A percentile compares a stretch with the other conserved stretches of the same genome.
Evolutionary conservation across 2,797 vertebrate genomes (phyloP).

Genomic region (Anniella stebbinsi): DNA sequence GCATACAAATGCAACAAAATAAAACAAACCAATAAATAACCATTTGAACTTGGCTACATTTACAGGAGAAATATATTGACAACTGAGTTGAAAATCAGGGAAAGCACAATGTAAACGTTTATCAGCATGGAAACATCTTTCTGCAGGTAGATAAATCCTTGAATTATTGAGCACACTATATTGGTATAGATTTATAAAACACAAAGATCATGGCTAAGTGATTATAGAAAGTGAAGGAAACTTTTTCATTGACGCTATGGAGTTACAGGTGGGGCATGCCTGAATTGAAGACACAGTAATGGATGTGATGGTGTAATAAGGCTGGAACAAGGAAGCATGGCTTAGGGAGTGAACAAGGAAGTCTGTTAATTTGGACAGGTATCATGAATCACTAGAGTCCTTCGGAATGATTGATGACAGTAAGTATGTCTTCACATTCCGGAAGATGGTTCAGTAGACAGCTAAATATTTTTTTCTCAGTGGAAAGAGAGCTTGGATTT

Average conservation of each 20-base stretch:
- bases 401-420: constrained; percentile 30
- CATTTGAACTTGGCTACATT: not conserved
- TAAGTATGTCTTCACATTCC: constrained; percentile 11
- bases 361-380: constrained; percentile 45
- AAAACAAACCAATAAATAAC: not conserved
- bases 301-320: constrained; percentile 32
- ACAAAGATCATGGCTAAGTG: not conserved
- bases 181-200: constrained; percentile 8
- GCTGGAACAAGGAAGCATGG: constrained; percentile 8
- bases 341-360: constrained; percentile 31
- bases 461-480: constrained; percentile 35
- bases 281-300: constrained; percentile 19
- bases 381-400: constrained; percentile 43
- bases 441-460: constrained; percentile 17
- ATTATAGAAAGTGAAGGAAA: not conserved
- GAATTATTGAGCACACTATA: not conserved
- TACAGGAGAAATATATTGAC: not conserved
- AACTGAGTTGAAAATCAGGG: not conserved
- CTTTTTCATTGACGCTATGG: constrained; percentile 7
- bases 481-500: not conserved
- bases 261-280: constrained; percentile 16
- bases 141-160: not conserved
- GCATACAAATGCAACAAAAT: not conserved
- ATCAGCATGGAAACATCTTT: not conserved
- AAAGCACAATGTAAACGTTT: not conserved